These are phyloP conservation scores for Tachuris rubrigastra DNA, from an alignment of 2,113 vertebrate genomes.

Conservation along the genomic window DNA sequence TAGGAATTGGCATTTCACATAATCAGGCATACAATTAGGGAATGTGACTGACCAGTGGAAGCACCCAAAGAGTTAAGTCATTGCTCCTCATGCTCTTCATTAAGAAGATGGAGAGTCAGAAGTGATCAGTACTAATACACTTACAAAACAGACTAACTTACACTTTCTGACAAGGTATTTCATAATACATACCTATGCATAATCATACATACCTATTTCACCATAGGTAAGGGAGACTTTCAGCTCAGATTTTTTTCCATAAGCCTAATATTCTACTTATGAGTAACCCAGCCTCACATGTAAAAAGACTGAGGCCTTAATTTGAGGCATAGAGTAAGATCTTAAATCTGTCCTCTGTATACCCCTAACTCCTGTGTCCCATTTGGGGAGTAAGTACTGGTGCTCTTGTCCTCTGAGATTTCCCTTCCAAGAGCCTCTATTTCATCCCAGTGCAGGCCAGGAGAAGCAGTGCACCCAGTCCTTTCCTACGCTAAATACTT, in stretches of 20 bases:
- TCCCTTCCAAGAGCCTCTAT: not conserved
- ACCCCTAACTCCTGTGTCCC: not conserved
- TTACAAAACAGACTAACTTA: not conserved
- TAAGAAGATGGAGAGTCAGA: not conserved
- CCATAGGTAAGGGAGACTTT: not conserved
- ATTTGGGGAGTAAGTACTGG: not conserved
- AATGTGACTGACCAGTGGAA: not conserved
- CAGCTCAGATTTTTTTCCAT: not conserved
- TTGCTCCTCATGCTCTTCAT: not conserved
- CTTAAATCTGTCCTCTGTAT: not conserved
- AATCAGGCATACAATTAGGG: not conserved
- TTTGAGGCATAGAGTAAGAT: not conserved
- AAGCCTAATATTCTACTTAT: not conserved
- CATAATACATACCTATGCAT: not conserved
- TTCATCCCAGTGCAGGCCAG: not conserved
- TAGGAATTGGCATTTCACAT: not conserved
- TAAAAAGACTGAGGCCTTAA: not conserved
- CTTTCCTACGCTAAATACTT: not conserved
- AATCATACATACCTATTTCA: not conserved
- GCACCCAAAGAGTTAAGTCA: not conserved
- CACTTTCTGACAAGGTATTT: not conserved
- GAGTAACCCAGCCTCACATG: not conserved
- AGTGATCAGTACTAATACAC: not conserved
- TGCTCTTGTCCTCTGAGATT: not conserved
- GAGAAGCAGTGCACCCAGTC: not conserved